These are phyloP conservation scores for Dasypolia templi DNA, from an alignment of 2,888 invertebrate species.

Conservation along the genomic window DNA sequence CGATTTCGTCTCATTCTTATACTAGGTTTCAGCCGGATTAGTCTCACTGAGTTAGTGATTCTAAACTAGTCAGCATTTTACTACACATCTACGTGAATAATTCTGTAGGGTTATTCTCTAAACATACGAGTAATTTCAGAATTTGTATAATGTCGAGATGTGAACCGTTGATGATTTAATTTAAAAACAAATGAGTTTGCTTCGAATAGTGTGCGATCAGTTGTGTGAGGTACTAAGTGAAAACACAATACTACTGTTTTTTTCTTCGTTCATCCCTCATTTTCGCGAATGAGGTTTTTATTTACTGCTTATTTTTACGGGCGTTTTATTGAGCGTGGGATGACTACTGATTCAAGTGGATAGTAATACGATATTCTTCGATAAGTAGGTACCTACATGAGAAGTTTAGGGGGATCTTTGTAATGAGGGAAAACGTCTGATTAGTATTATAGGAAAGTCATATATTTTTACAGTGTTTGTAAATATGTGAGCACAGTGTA, in stretches of 20 bases:
- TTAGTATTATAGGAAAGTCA: conserved; percentile 1
- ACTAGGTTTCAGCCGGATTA: no score
- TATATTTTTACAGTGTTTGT: neutral
- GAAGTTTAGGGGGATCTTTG: conserved; percentile 8
- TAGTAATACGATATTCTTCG: conserved; percentile 35
- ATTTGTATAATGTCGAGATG: neutral
- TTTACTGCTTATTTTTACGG: conserved; percentile 44
- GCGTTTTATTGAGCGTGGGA: conserved; percentile 48
- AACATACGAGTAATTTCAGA: neutral
- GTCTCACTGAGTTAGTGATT: no score
- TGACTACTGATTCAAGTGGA: conserved; percentile 57
- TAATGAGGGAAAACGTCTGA: neutral
- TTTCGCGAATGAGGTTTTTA: conserved; percentile 52
- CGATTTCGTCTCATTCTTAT: conserved; percentile 9
- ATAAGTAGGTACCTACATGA: conserved; percentile 5
- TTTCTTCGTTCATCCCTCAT: conserved; percentile 42
- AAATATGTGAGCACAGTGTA: no score
- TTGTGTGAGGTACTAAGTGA: conserved; percentile 4
- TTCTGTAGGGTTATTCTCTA: neutral
- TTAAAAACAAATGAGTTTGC: neutral
- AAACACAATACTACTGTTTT: conserved; percentile 20
- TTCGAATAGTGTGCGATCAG: neutral
- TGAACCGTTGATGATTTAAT: neutral
- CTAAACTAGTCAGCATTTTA: neutral
- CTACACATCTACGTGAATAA: neutral